These are phyloP conservation scores for Parazoanthus atlanticus DNA, from an alignment of 92 coral and sea anemone genomes.

Conservation along the genomic window DNA sequence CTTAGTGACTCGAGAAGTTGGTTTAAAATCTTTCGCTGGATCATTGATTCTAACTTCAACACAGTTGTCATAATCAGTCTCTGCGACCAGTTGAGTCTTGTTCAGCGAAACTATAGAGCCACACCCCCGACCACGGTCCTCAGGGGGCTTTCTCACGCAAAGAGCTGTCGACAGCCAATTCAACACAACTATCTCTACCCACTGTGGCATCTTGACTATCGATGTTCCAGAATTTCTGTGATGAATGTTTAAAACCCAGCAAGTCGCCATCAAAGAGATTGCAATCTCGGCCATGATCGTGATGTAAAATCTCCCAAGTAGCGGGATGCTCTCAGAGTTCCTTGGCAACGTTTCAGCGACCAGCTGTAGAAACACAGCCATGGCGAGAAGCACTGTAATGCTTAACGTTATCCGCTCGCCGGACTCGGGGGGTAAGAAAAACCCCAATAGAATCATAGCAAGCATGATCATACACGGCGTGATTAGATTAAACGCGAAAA, in stretches of 20 bases:
- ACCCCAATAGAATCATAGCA: conserved; percentile 82
- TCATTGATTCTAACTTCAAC: conserved; percentile 25
- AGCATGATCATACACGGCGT: conserved; percentile 88
- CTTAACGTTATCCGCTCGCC: conserved; percentile 91
- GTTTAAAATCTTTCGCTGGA: not conserved
- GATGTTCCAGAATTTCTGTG: conserved; percentile 80
- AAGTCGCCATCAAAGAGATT: conserved; percentile 81
- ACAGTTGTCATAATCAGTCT: not conserved
- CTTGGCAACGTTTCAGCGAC: conserved; percentile 86
- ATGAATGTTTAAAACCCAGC: conserved; percentile 83
- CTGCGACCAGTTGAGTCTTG: not conserved
- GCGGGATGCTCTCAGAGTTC: conserved; percentile 83
- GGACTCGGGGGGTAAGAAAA: conserved; percentile 92
- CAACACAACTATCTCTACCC: conserved; percentile 69
- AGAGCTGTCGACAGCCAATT: conserved; percentile 66
- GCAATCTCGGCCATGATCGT: conserved; percentile 91
- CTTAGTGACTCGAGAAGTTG: not conserved
- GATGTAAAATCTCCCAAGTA: conserved; percentile 84
- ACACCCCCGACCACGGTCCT: conserved; percentile 1
- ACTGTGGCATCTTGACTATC: conserved; percentile 60
- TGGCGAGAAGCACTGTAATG: conserved; percentile 88
- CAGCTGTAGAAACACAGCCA: conserved; percentile 91
- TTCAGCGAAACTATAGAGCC: conserved; percentile 1
- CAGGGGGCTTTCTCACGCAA: conserved; percentile 72
- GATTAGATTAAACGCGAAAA: conserved; percentile 82